These are phyloP conservation scores for Aricia agestis DNA, from an alignment of 1,140 invertebrate genomes.

Conservation along the genomic window DNA sequence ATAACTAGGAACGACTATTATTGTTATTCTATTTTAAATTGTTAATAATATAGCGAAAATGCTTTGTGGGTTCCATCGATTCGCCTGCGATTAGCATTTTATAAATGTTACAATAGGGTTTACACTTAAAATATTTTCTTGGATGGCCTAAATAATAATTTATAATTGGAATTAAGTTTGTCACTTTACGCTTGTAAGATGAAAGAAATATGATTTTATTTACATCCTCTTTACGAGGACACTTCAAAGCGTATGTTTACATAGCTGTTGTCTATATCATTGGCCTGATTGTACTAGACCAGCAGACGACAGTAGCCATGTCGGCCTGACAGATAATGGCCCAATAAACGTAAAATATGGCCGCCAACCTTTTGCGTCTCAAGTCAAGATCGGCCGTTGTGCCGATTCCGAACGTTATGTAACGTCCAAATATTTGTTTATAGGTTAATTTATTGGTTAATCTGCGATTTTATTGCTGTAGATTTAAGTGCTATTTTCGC, in stretches of 20 bases:
- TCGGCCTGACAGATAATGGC: neutral
- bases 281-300: neutral
- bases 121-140: neutral
- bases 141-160: neutral
- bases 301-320: neutral
- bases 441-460: no score
- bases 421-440: no score
- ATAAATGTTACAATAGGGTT: no score
- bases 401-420: neutral
- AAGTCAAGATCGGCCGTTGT: neutral
- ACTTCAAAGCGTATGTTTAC: neutral
- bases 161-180: no score
- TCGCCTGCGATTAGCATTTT: no score
- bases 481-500: no score
- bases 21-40: no score
- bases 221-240: neutral
- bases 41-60: no score
- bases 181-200: neutral
- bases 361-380: neutral
- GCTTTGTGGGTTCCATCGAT: no score
- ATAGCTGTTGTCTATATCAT: neutral
- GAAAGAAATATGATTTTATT: neutral
- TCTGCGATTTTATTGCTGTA: no score
- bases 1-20: no score
- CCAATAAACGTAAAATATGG: slow-evolving; percentile 7